These are phyloP conservation scores for Drosophila sproati DNA, from an alignment of 1,140 invertebrate species.

Conservation along the genomic window DNA sequence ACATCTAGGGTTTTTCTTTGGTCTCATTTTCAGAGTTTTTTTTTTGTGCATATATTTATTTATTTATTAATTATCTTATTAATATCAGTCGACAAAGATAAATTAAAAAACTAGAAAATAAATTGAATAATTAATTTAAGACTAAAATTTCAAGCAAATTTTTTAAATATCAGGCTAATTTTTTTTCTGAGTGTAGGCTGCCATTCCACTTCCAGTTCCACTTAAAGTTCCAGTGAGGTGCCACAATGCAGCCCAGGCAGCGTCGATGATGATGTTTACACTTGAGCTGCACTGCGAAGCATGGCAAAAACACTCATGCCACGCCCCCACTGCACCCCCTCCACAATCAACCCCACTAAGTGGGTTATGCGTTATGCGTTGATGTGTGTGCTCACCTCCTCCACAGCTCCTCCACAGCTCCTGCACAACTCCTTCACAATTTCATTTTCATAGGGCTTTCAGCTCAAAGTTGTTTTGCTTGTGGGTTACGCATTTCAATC, in stretches of 20 bases:
- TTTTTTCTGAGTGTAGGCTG: neutral
- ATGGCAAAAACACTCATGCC: neutral
- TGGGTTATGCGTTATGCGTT: constrained; percentile 35
- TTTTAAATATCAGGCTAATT: no score
- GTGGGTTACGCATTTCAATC: constrained; percentile 27
- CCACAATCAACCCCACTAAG: constrained; percentile 6
- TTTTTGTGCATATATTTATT: no score
- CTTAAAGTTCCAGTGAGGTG: neutral
- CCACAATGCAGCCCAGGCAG: constrained; percentile 38
- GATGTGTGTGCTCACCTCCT: constrained; percentile 46
- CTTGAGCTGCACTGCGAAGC: constrained; percentile 62
- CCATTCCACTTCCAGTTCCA: constrained; percentile 29
- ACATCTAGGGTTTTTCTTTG: no score
- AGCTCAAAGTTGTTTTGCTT: constrained; percentile 46
- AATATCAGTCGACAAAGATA: no score
- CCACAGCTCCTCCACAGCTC: neutral
- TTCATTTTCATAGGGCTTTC: constrained; percentile 33
- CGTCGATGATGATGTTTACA: constrained; percentile 74
- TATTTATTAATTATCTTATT: no score
- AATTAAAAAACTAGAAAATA: no score
- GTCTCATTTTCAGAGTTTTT: no score
- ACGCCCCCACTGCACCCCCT: constrained; percentile 1
- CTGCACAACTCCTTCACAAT: neutral
- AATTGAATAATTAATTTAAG: no score
- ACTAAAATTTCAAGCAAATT: no score